A percentile compares a stretch with the other conserved stretches of the same genome.
phyloP scores from a whole-genome alignment of 2,888 invertebrate genomes.

The Phragmatobia fuliginosa region DNA sequence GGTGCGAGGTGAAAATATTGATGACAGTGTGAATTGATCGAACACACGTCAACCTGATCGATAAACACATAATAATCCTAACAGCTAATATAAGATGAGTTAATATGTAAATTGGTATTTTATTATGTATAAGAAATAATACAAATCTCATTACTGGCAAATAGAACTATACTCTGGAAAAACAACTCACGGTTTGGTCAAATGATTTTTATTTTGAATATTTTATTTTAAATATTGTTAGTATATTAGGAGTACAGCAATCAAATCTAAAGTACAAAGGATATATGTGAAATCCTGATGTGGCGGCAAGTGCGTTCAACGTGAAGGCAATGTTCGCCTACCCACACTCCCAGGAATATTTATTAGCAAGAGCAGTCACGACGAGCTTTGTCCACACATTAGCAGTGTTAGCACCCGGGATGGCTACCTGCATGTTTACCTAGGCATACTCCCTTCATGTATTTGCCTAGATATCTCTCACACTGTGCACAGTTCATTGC shows the following conservation, averaged over 20 bases:
- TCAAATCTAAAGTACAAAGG: slow-evolving; percentile 40
- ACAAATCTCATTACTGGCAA: background rate
- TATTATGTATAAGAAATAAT: background rate
- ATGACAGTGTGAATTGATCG: slow-evolving; percentile 55
- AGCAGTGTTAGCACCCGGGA: slow-evolving; percentile 82
- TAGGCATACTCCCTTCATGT: slow-evolving; percentile 69
- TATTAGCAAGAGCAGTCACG: slow-evolving; percentile 84
- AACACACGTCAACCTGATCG: slow-evolving; percentile 35
- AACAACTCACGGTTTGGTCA: background rate
- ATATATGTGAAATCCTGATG: slow-evolving; percentile 37
- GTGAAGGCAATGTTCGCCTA: slow-evolving; percentile 68
- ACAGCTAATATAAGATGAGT: slow-evolving; percentile 18
- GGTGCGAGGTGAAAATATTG: slow-evolving; percentile 68
- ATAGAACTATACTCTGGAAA: background rate
- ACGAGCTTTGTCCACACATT: slow-evolving; percentile 83
- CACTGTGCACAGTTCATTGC: slow-evolving; percentile 72
- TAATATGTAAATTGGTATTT: slow-evolving; percentile 5
- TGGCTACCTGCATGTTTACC: slow-evolving; percentile 76
- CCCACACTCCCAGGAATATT: slow-evolving; percentile 80
- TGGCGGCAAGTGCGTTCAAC: slow-evolving; percentile 16
- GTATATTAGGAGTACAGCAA: no score
- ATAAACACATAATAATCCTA: slow-evolving; percentile 21
- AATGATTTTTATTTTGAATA: no score
- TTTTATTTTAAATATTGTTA: no score
- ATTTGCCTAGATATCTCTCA: slow-evolving; percentile 78